A percentile compares a stretch with the other conserved stretches of the same genome.
phyloP scores from a whole-genome alignment of 2,797 vertebrate genomes.

The Hippocampus kuda region DNA sequence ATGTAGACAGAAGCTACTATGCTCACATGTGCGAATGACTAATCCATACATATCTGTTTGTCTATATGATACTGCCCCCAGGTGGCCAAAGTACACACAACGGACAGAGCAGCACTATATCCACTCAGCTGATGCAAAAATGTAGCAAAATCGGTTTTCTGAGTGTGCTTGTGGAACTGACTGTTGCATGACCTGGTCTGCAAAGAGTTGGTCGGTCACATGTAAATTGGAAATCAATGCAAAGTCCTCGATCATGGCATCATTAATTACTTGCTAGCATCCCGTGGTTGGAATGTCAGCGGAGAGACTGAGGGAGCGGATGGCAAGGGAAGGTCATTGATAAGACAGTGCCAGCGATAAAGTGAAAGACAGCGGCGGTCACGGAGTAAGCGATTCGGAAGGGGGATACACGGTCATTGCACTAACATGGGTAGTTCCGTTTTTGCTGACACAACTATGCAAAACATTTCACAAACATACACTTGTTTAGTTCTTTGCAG shows the following conservation, averaged over 20 bases:
- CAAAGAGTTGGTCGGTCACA: constrained; percentile 16
- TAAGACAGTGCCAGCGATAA: constrained; percentile 1
- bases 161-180: background rate
- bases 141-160: no score
- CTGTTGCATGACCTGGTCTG: constrained; percentile 1
- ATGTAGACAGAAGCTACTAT: no score
- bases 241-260: constrained; percentile 14
- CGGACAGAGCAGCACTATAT: no score
- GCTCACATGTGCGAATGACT: no score
- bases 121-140: no score
- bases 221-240: constrained; percentile 27
- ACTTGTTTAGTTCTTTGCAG: background rate
- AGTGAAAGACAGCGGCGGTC: background rate
- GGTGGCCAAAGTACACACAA: no score
- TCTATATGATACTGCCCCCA: no score
- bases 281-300: constrained; percentile 6
- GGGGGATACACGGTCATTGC: background rate
- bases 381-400: background rate
- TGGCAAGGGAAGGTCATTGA: constrained; percentile 7
- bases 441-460: background rate
- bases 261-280: constrained; percentile 20
- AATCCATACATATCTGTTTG: no score
- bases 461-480: background rate
- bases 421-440: background rate
- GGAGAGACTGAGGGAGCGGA: constrained; percentile 9